These are phyloP conservation scores for Lampropteryx suffumata DNA, from an alignment of 2,888 invertebrate species.

Conservation along the genomic window DNA sequence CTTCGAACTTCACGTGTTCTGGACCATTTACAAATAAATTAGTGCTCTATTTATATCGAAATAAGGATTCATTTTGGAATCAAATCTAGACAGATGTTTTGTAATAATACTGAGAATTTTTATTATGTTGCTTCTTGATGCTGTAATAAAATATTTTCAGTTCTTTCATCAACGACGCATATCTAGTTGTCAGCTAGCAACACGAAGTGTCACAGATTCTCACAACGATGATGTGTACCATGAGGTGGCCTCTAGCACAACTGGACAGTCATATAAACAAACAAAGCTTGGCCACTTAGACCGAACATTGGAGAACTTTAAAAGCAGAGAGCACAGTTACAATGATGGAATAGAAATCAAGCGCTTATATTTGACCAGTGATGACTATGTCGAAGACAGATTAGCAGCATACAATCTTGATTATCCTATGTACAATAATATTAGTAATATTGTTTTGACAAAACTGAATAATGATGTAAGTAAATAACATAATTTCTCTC, in stretches of 20 bases:
- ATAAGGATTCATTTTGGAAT: slow-evolving; percentile 23
- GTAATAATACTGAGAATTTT: slow-evolving; percentile 9
- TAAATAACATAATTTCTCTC: slow-evolving; percentile 27
- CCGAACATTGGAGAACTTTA: slow-evolving; percentile 32
- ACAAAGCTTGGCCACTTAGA: slow-evolving; percentile 31
- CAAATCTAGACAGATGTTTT: not conserved
- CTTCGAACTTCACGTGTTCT: slow-evolving; percentile 45
- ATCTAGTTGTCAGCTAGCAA: slow-evolving; percentile 65
- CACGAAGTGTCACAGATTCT: slow-evolving; percentile 53
- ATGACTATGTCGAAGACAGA: slow-evolving; percentile 70
- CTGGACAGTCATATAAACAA: slow-evolving; percentile 28
- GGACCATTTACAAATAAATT: slow-evolving; percentile 20
- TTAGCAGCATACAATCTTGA: slow-evolving; percentile 46
- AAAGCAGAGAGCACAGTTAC: slow-evolving; percentile 38
- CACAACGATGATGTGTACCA: slow-evolving; percentile 59
- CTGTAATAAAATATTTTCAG: slow-evolving; percentile 50
- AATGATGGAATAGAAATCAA: slow-evolving; percentile 52
- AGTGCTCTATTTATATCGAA: slow-evolving; percentile 6
- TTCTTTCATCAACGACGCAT: slow-evolving; percentile 66
- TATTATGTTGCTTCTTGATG: slow-evolving; percentile 13
- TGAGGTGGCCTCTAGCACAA: slow-evolving; percentile 43
- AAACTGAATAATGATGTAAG: slow-evolving; percentile 64
- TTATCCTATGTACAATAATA: slow-evolving; percentile 43
- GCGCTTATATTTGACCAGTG: slow-evolving; percentile 55
- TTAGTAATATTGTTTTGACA: slow-evolving; percentile 63